Evolutionary conservation across 1,140 invertebrate genomes (phyloP).

Genomic region (Epicauta chinensis): DNA sequence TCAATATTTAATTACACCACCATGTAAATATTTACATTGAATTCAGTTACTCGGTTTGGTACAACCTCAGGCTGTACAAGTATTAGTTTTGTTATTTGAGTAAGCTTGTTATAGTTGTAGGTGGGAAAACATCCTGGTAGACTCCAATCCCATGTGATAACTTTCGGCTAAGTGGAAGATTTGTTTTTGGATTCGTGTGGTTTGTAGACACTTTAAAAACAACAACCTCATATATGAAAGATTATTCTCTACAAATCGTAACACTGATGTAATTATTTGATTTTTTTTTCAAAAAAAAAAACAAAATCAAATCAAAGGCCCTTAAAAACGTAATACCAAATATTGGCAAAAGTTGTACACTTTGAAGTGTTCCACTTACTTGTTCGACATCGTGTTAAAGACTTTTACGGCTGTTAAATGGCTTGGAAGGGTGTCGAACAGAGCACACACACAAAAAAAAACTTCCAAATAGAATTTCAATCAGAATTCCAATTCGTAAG

Average conservation of each 20-base stretch:
- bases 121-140: slow-evolving; percentile 11
- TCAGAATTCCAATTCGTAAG: too few relatives aligned
- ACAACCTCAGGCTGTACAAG: background rate
- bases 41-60: slow-evolving; percentile 10
- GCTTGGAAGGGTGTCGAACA: too few relatives aligned
- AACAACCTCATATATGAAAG: slow-evolving; percentile 1
- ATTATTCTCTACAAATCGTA: background rate
- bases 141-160: slow-evolving; percentile 9
- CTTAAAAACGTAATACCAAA: too few relatives aligned
- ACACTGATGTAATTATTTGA: too few relatives aligned
- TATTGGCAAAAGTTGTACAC: too few relatives aligned
- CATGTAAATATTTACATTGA: slow-evolving; percentile 11
- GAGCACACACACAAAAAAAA: too few relatives aligned
- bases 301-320: too few relatives aligned
- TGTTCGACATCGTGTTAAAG: too few relatives aligned
- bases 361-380: too few relatives aligned
- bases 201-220: background rate
- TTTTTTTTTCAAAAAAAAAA: too few relatives aligned
- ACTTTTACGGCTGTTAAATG: too few relatives aligned
- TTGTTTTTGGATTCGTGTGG: slow-evolving; percentile 11
- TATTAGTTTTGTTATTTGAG: slow-evolving; percentile 18
- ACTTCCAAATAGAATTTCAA: too few relatives aligned
- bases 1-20: slow-evolving; percentile 12
- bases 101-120: slow-evolving; percentile 12
- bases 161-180: slow-evolving; percentile 15